Evolutionary conservation across 2,797 vertebrate species (phyloP).

Genomic region (Aphelocoma californica): DNA sequence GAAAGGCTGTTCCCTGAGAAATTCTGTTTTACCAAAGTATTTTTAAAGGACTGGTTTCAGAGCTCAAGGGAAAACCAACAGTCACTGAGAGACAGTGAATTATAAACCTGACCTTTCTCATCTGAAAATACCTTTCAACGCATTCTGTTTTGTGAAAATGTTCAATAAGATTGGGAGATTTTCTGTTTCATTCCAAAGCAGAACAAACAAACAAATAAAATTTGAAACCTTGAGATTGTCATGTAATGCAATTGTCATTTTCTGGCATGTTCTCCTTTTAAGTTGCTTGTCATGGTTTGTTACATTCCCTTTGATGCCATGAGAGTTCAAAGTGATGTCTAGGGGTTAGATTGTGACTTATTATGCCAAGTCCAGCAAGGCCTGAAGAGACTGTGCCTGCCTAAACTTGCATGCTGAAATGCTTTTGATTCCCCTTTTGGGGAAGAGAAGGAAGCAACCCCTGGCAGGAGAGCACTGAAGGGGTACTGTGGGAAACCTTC

Average conservation of each 20-base stretch:
- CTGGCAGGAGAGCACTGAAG: background rate
- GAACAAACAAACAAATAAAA: constrained; percentile 54
- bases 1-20: background rate
- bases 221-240: constrained; percentile 45
- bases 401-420: constrained; percentile 25
- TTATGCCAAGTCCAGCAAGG: constrained; percentile 42
- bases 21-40: background rate
- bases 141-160: constrained; percentile 6
- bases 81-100: constrained; percentile 9
- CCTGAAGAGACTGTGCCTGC: constrained; percentile 14
- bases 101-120: constrained; percentile 35
- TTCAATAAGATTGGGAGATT: background rate
- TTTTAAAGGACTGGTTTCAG: background rate
- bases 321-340: constrained; percentile 58
- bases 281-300: constrained; percentile 58
- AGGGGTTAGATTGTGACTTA: constrained; percentile 49
- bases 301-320: constrained; percentile 51
- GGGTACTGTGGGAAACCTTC: background rate
- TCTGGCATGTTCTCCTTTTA: constrained; percentile 41
- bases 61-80: constrained; percentile 7
- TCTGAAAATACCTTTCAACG: constrained; percentile 23
- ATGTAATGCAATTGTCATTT: constrained; percentile 50
- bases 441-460: background rate
- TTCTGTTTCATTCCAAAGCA: constrained; percentile 24
- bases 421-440: constrained; percentile 25